Evolutionary conservation across 2,113 vertebrate species (phyloP).

Genomic region (Hiodon alosoides): DNA sequence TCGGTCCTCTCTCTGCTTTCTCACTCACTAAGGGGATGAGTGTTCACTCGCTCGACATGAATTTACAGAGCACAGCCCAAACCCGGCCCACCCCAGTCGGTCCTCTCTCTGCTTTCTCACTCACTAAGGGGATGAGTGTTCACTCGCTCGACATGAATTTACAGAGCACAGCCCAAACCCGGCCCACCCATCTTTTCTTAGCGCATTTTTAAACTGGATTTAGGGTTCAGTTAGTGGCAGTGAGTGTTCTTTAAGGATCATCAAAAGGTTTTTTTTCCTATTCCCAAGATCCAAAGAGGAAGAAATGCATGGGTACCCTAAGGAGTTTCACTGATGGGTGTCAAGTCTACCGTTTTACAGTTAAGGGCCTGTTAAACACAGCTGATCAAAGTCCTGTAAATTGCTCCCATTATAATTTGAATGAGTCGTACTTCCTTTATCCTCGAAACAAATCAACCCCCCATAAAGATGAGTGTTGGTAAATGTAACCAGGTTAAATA

Average conservation of each 20-base stretch:
- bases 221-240: slow-evolving; percentile 6
- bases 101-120: not conserved
- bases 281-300: not conserved
- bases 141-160: not conserved
- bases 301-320: not conserved
- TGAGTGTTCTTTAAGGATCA: slow-evolving; percentile 9
- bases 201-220: slow-evolving; percentile 7
- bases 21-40: not conserved
- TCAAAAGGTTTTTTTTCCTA: slow-evolving; percentile 13
- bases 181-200: not conserved
- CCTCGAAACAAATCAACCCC: slow-evolving; percentile 18
- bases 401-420: slow-evolving; percentile 18
- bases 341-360: slow-evolving; percentile 18
- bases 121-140: not conserved
- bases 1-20: not conserved
- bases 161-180: not conserved
- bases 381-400: slow-evolving; percentile 24
- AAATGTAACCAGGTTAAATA: slow-evolving; percentile 51
- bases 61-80: not conserved
- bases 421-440: slow-evolving; percentile 12
- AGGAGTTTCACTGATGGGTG: slow-evolving; percentile 2
- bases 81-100: not conserved
- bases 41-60: not conserved
- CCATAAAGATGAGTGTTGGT: slow-evolving; percentile 25
- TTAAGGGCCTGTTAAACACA: slow-evolving; percentile 25